Base-by-base conservation (phyloP, 2,797 vertebrate genomes). In the Lateolabrax maculatus region DNA sequence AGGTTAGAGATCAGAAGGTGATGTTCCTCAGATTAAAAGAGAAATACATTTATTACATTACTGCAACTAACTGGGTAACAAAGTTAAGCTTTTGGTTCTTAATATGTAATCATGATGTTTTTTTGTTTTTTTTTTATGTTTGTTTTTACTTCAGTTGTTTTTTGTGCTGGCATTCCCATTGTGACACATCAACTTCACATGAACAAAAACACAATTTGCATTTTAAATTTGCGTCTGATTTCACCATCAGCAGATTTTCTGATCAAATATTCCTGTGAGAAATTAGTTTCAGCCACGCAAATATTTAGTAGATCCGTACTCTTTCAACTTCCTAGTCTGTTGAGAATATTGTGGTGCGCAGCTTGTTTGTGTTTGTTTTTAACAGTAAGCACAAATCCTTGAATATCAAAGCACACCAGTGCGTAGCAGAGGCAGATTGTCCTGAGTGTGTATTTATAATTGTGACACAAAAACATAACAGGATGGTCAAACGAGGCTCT, bases 381-480 rank as follows among this genome's bases (percentile, higher is more conserved):
- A 80, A 79, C 68, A 75, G 67, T 68, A 55, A 79, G 62, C 65
- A 49, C 34, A 84, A 72, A 83, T 79, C 41, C 56, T 75, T 72
- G 64, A 80, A 77, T 83, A 87, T 85, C 80, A 83, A 81, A 85
- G 72, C 58, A 61, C 46, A n/a, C 60, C 84, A 53, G 34, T 75
- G 61, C 80, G 74, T 73, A 84, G 83, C 75, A 84, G 67, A 69
- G 81, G 89, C 80, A 89, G 77, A 87, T 88, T 88, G 68, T 79
- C 71, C 60, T 64, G 63, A 84, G 79, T 82, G 76, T 86, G 70
- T 84, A 85, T 89, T 84, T 90, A 78, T 83, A 83, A 89, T 67
- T 77, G 64, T 85, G 89, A 86, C 82, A 81, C 79, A 80, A 71
- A 85, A 87, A 91, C 56, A 79, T 87, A 85, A 85, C 77, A 71